A percentile compares a stretch with the other conserved stretches of the same genome.
Conservation (phyloP, 1,140 invertebrate genomes). For the Zaprionus camerounensis region DNA sequence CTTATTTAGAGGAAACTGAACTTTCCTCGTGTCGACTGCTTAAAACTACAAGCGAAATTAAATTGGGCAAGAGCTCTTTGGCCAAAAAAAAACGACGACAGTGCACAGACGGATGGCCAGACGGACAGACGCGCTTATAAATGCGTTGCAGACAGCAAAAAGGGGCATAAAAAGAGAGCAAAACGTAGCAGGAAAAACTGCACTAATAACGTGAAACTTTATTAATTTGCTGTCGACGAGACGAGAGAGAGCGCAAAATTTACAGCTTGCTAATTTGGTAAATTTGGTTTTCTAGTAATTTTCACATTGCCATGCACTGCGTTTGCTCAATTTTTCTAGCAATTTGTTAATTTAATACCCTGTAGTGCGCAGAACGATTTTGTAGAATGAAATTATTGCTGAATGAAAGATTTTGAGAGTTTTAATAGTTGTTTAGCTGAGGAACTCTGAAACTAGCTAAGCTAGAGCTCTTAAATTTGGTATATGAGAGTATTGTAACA, state of each 20-base stretch:
- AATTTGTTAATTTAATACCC: neutral
- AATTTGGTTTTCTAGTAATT: constrained; percentile 75
- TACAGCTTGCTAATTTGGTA: constrained; percentile 76
- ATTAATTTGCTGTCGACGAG: constrained; percentile 70
- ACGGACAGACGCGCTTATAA: constrained; percentile 3
- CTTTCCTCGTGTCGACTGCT: constrained; percentile 33
- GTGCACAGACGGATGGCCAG: neutral
- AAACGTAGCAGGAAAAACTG: constrained; percentile 5
- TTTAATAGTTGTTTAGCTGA: neutral
- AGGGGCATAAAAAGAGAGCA: constrained; percentile 8
- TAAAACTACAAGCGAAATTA: constrained; percentile 53
- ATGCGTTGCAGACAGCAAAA: constrained; percentile 11
- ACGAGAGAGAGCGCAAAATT: constrained; percentile 54
- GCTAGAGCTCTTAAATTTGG: neutral
- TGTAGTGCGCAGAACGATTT: neutral
- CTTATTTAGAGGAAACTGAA: constrained; percentile 45
- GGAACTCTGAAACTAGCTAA: neutral
- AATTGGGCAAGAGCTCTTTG: constrained; percentile 45
- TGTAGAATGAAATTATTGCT: too few relatives aligned
- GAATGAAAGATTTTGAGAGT: too few relatives aligned
- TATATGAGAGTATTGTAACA: too few relatives aligned
- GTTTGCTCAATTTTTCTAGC: constrained; percentile 45
- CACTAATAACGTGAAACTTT: constrained; percentile 76
- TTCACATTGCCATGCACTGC: constrained; percentile 33
- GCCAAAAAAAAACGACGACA: neutral